These are phyloP conservation scores for Andrena haemorrhoa DNA, from an alignment of 2,888 invertebrate species.

Conservation along the genomic window DNA sequence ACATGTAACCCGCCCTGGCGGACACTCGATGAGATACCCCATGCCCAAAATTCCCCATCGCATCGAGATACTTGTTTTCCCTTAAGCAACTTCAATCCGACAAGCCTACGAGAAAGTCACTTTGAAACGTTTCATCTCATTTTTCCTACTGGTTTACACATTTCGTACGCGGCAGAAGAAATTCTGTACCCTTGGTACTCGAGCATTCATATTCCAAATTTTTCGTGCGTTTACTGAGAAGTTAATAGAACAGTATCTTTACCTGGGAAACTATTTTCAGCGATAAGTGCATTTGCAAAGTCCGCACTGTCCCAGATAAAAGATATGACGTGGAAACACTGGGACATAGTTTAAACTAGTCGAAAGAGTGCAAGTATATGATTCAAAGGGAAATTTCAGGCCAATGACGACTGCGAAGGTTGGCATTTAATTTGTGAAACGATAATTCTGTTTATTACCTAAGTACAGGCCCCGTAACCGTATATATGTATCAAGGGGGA, in stretches of 20 bases:
- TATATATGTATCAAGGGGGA: neutral
- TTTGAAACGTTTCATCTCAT: too few species aligned
- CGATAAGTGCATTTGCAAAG: conserved; percentile 41
- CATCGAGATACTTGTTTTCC: neutral
- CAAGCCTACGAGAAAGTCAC: too few species aligned
- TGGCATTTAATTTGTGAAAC: conserved; percentile 3
- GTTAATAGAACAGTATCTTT: neutral
- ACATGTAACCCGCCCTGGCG: conserved; percentile 2
- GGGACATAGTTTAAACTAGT: neutral
- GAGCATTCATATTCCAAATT: neutral
- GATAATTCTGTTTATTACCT: conserved; percentile 1
- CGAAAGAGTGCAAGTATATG: neutral
- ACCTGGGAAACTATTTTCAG: neutral
- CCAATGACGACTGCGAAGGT: conserved; percentile 1
- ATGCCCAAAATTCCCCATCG: conserved; percentile 40
- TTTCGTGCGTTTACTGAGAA: neutral
- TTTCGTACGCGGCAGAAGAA: neutral
- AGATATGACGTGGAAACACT: neutral
- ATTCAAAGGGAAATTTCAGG: neutral
- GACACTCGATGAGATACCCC: conserved; percentile 6
- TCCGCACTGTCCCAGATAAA: conserved; percentile 59
- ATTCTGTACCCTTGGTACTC: neutral
- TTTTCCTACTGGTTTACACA: too few species aligned
- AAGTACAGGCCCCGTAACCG: neutral
- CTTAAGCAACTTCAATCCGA: neutral